phyloP scores from a whole-genome alignment of 2,888 invertebrate species.

The Trachelus stipa region DNA sequence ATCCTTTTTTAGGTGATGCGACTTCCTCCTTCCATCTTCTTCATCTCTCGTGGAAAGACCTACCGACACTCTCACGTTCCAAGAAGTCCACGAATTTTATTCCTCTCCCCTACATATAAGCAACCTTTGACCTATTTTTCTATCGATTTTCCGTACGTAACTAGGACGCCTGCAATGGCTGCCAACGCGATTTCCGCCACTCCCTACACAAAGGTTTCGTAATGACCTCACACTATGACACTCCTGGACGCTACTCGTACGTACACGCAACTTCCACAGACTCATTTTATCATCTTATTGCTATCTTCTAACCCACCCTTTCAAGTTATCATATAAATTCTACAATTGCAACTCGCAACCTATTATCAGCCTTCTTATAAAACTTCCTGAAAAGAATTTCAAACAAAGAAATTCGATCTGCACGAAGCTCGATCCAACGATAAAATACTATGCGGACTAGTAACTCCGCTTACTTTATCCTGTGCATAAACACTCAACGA shows the following conservation, averaged over 20 bases:
- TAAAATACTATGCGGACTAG: background rate
- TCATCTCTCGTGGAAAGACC: background rate
- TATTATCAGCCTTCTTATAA: background rate
- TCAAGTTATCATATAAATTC: background rate
- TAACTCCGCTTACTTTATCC: background rate
- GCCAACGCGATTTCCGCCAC: constrained; percentile 38
- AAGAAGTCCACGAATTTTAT: background rate
- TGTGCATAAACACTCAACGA: background rate
- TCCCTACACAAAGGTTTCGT: constrained; percentile 25
- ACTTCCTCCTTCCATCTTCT: constrained; percentile 12
- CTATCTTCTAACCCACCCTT: background rate
- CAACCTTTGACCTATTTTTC: constrained; percentile 62
- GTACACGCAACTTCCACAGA: background rate
- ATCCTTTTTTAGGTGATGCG: constrained; percentile 15
- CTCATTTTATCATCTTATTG: background rate
- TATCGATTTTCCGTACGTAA: constrained; percentile 51
- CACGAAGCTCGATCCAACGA: background rate
- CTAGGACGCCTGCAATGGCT: constrained; percentile 34
- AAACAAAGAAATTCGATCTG: background rate
- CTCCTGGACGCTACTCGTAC: background rate
- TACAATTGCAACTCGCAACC: background rate
- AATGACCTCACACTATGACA: constrained; percentile 6
- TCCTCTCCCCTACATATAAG: background rate
- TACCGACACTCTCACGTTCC: constrained; percentile 1
- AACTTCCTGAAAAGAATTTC: constrained; percentile 12